Base-by-base conservation (phyloP, 1,140 invertebrate genomes). In the Brachionus asplanchnoidis region DNA sequence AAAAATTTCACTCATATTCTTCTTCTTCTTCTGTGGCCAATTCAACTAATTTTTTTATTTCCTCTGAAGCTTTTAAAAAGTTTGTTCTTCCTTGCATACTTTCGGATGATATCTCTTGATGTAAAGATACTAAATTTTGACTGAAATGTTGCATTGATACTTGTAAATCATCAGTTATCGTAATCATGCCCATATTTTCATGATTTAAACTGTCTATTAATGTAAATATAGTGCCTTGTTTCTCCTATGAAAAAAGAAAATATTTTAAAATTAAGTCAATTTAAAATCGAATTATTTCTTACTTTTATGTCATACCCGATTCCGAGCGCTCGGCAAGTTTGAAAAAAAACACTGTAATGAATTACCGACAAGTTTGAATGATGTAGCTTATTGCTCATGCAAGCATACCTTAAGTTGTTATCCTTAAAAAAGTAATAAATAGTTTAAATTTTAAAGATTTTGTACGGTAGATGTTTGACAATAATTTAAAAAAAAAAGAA, bases 241-340 rank as follows among this genome's bases (percentile, higher is more conserved):
- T 90, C 83, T 89, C 89, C 89, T 90, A 85, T 46, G 87, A 87
- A 75, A 85, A 53, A 85, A 32, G 73, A 40, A 73, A 9, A 28
- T 20, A 17, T 20, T 8, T 0, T 84, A 0, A 53, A 17, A 23
- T 68, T 11, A 26, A 12, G 3, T 36, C 23, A 26, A 3, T 84
- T 65, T 20, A n/a, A 50, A 50, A 85, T 7, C 32, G 32, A 36
- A 5, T 36, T 46, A 46, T 17, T 44, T 12, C 28, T 83, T 86
- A 90, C 89, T 87, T 90, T 90, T 50, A 90, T 87, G 85, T 90
- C 89, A 86, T 88, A 90, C 1, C 89, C 89, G 78, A 90, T 90
- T 32, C 89, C 89, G 85, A 90, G 88, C 26, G 89, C 89, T 53
- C 89, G 86, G 85, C 89, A 90, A 88, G 90, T 89, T 85, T 90